These are phyloP conservation scores for Oppia nitens DNA, from an alignment of 1,140 invertebrate species.

Conservation along the genomic window DNA sequence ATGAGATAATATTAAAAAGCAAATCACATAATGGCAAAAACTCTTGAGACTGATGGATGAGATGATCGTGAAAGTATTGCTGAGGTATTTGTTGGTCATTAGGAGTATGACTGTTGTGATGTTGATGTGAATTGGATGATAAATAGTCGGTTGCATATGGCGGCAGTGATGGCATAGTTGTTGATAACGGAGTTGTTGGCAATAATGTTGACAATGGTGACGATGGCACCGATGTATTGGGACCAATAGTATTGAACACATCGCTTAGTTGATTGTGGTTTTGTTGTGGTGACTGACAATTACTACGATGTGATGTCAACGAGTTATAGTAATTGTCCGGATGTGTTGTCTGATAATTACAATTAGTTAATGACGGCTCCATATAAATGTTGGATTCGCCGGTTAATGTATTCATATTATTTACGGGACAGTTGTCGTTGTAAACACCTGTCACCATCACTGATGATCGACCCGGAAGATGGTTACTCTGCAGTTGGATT, in stretches of 20 bases:
- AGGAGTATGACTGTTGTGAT: not conserved
- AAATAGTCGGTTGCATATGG: not conserved
- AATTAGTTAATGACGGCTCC: not conserved
- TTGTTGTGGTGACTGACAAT: not conserved
- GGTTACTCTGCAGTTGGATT: not conserved
- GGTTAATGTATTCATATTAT: not conserved
- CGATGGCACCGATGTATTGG: too few species aligned
- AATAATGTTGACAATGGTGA: not conserved
- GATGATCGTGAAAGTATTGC: slow-evolving; percentile 2
- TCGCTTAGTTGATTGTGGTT: not conserved
- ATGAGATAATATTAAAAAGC: slow-evolving; percentile 72
- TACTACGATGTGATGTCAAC: not conserved
- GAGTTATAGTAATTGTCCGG: not conserved
- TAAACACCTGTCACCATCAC: not conserved
- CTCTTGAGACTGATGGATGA: slow-evolving; percentile 33
- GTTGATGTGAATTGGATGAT: not conserved
- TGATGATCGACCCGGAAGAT: too few species aligned
- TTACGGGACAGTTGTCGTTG: not conserved
- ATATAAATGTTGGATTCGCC: slow-evolving; percentile 2
- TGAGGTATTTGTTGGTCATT: not conserved
- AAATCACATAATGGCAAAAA: slow-evolving; percentile 73
- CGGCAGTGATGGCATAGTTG: not conserved
- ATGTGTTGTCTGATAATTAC: not conserved
- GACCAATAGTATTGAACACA: not conserved
- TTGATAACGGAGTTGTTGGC: not conserved